These are phyloP conservation scores for Gallinago solitaria DNA, from an alignment of 2,797 vertebrate species.

Conservation along the genomic window DNA sequence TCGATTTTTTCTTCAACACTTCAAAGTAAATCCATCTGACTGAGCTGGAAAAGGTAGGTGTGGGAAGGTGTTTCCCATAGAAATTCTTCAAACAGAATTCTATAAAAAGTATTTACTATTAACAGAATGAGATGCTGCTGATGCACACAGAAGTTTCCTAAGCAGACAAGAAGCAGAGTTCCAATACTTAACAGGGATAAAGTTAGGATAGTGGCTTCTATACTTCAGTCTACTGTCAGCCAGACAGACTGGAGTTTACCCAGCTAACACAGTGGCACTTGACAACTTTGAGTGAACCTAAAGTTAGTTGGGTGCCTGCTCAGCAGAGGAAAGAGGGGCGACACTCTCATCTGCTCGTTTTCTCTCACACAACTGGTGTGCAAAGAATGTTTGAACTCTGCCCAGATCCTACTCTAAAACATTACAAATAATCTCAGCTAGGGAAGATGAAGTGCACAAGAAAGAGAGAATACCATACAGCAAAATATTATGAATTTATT, in stretches of 20 bases:
- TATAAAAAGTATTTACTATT: background rate
- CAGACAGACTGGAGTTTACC: background rate
- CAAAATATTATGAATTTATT: background rate
- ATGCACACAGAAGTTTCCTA: background rate
- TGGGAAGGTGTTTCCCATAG: fast-evolving
- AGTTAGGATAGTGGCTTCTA: background rate
- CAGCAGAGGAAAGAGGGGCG: background rate
- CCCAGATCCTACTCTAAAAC: background rate
- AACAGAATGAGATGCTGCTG: fast-evolving
- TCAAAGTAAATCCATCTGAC: background rate
- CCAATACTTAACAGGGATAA: background rate
- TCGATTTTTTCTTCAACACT: background rate
- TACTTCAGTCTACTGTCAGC: background rate
- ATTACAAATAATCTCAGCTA: background rate
- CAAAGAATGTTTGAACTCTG: background rate
- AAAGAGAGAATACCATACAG: background rate
- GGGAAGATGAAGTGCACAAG: background rate
- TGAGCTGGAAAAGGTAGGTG: background rate
- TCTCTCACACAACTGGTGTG: background rate
- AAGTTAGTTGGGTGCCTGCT: background rate
- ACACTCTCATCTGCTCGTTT: background rate
- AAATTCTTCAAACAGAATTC: background rate
- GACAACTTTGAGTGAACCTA: background rate
- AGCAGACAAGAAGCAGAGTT: fast-evolving
- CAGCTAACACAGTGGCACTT: background rate